phyloP scores from a whole-genome alignment of 2,797 vertebrate species.

The Epinephelus coioides region DNA sequence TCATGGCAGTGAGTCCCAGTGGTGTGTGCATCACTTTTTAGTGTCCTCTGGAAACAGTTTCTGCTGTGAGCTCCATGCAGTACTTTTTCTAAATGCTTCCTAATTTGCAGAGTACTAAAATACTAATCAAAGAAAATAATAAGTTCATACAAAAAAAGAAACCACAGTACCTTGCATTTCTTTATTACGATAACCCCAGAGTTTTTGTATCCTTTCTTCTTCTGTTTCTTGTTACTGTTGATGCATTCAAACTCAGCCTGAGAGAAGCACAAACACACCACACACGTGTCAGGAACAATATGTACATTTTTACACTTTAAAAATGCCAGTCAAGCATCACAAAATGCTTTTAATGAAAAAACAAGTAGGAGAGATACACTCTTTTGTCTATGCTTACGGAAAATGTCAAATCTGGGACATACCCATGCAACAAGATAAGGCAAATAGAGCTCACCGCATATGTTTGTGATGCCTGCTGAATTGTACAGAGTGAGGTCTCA shows the following conservation, averaged over 20 bases:
- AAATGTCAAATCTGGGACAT: neutral
- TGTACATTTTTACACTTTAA: neutral
- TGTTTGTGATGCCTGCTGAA: conserved; percentile 88
- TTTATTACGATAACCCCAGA: conserved; percentile 95
- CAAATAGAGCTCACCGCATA: conserved; percentile 87
- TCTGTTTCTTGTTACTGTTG: conserved; percentile 95
- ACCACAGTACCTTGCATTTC: conserved; percentile 89
- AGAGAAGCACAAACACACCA: conserved; percentile 31
- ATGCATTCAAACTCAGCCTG: conserved; percentile 96
- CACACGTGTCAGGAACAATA: neutral
- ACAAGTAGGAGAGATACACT: neutral
- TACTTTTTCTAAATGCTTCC: too few species aligned
- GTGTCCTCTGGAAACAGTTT: too few species aligned
- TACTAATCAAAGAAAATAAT: neutral
- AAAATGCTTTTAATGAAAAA: neutral
- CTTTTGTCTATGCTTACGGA: neutral
- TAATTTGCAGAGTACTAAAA: too few species aligned
- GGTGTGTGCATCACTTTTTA: too few species aligned
- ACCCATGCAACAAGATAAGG: too few species aligned
- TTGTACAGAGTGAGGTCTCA: conserved; percentile 89
- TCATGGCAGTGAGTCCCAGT: too few species aligned
- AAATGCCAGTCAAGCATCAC: neutral
- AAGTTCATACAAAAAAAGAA: neutral
- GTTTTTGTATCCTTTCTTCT: conserved; percentile 96
- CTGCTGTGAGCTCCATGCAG: too few species aligned